A percentile compares a stretch with the other conserved stretches of the same genome.
These are phyloP conservation scores for Papilio polyxenes DNA, from an alignment of 1,140 invertebrate genomes.

Conservation along the genomic window DNA sequence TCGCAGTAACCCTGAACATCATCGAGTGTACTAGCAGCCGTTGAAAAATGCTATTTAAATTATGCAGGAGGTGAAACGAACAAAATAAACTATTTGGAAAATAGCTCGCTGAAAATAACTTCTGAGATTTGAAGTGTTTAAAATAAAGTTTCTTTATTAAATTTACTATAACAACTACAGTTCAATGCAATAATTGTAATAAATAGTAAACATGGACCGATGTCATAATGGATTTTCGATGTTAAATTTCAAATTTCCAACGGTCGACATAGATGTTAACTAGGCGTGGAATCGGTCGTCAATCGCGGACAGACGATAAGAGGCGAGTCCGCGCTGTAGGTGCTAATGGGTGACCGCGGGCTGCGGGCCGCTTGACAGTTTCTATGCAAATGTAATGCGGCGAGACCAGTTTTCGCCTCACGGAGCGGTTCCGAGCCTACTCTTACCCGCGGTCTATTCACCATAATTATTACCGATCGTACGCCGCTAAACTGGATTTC, in stretches of 20 bases:
- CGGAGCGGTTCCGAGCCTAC: constrained; percentile 72
- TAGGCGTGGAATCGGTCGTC: constrained; percentile 14
- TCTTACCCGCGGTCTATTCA: constrained; percentile 67
- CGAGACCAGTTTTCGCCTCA: constrained; percentile 74
- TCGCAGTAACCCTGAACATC: constrained; percentile 34
- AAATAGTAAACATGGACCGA: background rate
- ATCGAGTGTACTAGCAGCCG: constrained; percentile 27
- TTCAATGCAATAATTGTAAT: background rate
- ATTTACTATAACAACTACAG: background rate
- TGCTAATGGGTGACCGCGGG: constrained; percentile 71
- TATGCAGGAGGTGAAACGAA: constrained; percentile 34
- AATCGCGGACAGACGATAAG: constrained; percentile 39
- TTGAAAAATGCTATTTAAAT: constrained; percentile 36
- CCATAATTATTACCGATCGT: constrained; percentile 66
- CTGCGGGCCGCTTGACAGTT: constrained; percentile 70
- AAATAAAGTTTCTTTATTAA: constrained; percentile 1
- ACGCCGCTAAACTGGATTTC: constrained; percentile 67
- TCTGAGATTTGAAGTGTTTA: background rate
- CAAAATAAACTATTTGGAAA: constrained; percentile 33
- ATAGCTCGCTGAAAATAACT: constrained; percentile 28
- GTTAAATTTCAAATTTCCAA: constrained; percentile 10
- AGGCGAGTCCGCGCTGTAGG: constrained; percentile 56
- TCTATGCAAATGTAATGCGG: constrained; percentile 78
- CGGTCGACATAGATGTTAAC: background rate
- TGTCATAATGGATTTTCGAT: background rate